Percentiles rank a stretch among this genome's conserved stretches.
phyloP scores from a whole-genome alignment of 2,888 invertebrate species.

The Priocnemis perturbator region DNA sequence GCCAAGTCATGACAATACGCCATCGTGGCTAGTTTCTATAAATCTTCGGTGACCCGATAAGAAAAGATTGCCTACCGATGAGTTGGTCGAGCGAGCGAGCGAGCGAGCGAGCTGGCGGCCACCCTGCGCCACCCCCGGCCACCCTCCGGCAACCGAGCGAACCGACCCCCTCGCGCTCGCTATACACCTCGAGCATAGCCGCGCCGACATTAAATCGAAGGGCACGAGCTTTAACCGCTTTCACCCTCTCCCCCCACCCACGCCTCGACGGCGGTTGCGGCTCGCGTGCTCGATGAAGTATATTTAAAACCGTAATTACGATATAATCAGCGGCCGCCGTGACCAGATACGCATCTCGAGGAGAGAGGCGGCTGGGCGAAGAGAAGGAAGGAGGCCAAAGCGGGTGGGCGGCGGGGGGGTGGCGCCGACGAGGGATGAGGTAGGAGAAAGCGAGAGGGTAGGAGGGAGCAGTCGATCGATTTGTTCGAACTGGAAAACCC shows the following conservation, averaged over 20 bases:
- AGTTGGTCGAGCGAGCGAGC: constrained; percentile 37
- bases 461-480: constrained; percentile 64
- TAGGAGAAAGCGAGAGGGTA: background rate
- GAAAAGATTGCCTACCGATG: constrained; percentile 62
- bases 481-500: constrained; percentile 58
- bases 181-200: constrained; percentile 28
- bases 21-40: constrained; percentile 57
- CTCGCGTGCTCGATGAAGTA: constrained; percentile 70
- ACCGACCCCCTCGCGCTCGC: constrained; percentile 18
- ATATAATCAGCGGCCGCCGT: constrained; percentile 69
- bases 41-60: constrained; percentile 62
- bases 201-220: constrained; percentile 58
- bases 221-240: constrained; percentile 49
- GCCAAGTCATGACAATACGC: constrained; percentile 58
- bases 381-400: background rate
- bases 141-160: background rate
- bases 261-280: constrained; percentile 19
- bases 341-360: constrained; percentile 67
- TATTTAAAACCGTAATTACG: constrained; percentile 72
- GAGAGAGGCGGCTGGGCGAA: constrained; percentile 1
- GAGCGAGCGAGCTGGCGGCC: constrained; percentile 18
- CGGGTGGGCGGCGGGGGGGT: too few relatives aligned
- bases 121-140: constrained; percentile 23
- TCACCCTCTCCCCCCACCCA: constrained; percentile 8
- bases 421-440: too few relatives aligned